Evolutionary conservation across 1,140 invertebrate genomes (phyloP).

Genomic region (Sycobia sp.): DNA sequence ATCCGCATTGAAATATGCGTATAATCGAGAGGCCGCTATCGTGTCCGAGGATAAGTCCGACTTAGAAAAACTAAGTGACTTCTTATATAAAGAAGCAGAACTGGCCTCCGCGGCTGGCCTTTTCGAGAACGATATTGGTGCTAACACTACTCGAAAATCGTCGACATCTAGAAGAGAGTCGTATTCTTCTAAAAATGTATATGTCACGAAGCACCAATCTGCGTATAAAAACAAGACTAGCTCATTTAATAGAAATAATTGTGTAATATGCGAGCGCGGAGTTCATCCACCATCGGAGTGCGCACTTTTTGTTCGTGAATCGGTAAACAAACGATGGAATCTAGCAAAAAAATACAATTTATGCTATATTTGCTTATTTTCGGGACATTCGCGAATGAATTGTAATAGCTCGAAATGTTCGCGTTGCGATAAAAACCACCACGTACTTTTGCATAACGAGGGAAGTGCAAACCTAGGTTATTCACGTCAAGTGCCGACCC

Average conservation of each 20-base stretch:
- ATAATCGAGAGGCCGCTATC: not conserved
- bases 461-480: not conserved
- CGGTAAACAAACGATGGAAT: too few relatives aligned
- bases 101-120: not conserved
- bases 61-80: slow-evolving; percentile 8
- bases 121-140: not conserved
- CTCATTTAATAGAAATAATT: not conserved
- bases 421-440: not conserved
- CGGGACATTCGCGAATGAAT: too few relatives aligned
- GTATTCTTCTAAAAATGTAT: not conserved
- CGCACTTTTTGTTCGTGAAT: not conserved
- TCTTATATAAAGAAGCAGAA: slow-evolving; percentile 3
- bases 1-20: slow-evolving; percentile 33
- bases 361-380: too few relatives aligned
- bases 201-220: not conserved
- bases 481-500: not conserved
- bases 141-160: too few relatives aligned
- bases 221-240: not conserved
- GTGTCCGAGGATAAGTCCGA: not conserved
- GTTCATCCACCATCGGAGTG: not conserved
- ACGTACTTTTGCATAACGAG: slow-evolving; percentile 8
- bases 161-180: too few relatives aligned
- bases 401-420: not conserved
- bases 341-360: too few relatives aligned
- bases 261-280: not conserved